Percentiles rank a stretch among this genome's conserved stretches.
phyloP scores from a whole-genome alignment of 1,140 invertebrate genomes.

The Sycophila sp. region DNA sequence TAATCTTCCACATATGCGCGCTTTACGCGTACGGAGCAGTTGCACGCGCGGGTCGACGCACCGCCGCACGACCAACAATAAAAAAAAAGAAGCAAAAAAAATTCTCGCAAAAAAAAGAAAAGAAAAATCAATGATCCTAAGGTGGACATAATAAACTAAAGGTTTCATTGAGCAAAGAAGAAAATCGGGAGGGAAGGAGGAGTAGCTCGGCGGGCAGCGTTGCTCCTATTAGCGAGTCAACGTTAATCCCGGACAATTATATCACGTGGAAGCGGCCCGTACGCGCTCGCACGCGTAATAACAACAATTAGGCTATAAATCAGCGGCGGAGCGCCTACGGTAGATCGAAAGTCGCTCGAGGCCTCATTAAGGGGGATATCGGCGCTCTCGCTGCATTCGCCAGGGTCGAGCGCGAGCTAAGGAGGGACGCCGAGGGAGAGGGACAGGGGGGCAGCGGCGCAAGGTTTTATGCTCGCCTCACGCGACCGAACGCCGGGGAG shows the following conservation, averaged over 20 bases:
- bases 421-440: too few species aligned
- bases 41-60: conserved; percentile 1
- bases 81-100: conserved; percentile 16
- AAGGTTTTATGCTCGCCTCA: not conserved
- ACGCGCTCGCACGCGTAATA: conserved; percentile 6
- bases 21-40: too few species aligned
- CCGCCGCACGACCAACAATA: too few species aligned
- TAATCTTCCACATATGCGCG: too few species aligned
- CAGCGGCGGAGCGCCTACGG: not conserved
- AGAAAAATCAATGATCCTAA: not conserved
- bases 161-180: conserved; percentile 7
- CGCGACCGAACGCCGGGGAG: not conserved
- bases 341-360: not conserved
- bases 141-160: not conserved
- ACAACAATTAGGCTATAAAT: conserved; percentile 23
- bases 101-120: too few species aligned
- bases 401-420: not conserved
- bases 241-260: conserved; percentile 14
- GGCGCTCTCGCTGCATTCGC: too few species aligned
- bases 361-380: not conserved
- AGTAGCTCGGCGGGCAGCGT: not conserved
- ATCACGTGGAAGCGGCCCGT: not conserved
- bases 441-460: not conserved
- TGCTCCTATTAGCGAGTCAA: conserved; percentile 10
- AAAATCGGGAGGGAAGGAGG: too few species aligned